Base-by-base conservation (phyloP, 2,888 invertebrate genomes). In the Polymixis lichenea region DNA sequence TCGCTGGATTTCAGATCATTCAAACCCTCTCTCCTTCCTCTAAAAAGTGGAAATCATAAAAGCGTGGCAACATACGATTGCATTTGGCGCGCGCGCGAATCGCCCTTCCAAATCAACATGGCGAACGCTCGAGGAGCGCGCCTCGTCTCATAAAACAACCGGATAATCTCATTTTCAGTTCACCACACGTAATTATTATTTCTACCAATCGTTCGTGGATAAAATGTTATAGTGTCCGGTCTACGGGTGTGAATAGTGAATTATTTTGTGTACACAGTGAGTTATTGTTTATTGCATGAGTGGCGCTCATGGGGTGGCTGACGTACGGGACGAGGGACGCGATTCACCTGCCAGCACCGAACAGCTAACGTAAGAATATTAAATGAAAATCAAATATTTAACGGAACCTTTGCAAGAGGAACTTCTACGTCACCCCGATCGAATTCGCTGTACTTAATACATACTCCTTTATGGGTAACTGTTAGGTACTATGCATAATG, bases 21-120 rank as follows among this genome's bases (percentile, higher is more conserved):
- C 11, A 51, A n/a, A n/a, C n/a, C n/a, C n/a, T n/a, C n/a, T n/a
- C n/a, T n/a, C n/a, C 32, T 43, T 15, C 69, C 80, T 58, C 7
- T 13, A 61, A 67, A 13, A 62, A 19, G 0, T 17, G 72, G 87
- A 85, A 82, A 84, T 55, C 51, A 8, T 32, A 65, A 62, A n/a
- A 25, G 53, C 3, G 76, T 90, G 80, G 91, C 90, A 92, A 93
- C 91, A 90, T 90, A 22, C 13, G 22, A 78, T 80, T 84, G 88
- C 90, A 91, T 92, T 95, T 95, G 93, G 95, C 96, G 96, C 96
- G 96, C 96, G 96, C 95, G 96, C 95, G 95, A 95, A 94, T 90
- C 92, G 90, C 86, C 90, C 90, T 91, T 89, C 91, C 92, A 93
- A 95, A 92, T 81, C 94, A 95, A 94, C 91, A 96, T 96, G 96